These are phyloP conservation scores for Apamea epomidion DNA, from an alignment of 2,888 invertebrate species.

Conservation along the genomic window DNA sequence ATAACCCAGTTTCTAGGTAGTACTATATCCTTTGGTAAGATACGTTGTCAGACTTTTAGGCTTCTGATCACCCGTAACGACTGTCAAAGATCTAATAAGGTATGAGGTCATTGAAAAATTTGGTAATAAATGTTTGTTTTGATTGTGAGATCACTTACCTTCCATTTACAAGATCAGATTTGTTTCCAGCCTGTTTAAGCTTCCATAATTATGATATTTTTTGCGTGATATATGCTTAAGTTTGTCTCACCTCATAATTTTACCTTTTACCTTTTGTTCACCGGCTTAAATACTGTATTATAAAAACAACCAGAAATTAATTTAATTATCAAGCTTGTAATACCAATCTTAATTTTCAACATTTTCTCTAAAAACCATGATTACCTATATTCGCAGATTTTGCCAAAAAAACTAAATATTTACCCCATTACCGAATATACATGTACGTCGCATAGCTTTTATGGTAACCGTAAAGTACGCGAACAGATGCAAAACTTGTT, in stretches of 20 bases:
- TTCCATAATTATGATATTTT: background rate
- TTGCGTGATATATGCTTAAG: background rate
- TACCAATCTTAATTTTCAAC: too few relatives aligned
- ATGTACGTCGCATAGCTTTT: slow-evolving; percentile 29
- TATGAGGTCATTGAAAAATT: background rate
- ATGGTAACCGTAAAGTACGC: slow-evolving; percentile 46
- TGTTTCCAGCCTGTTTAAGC: background rate
- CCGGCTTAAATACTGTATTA: background rate
- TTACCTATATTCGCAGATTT: background rate
- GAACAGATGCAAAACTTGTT: slow-evolving; percentile 59
- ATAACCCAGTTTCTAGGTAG: too few relatives aligned
- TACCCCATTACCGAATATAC: background rate
- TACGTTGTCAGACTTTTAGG: too few relatives aligned
- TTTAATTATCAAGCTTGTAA: background rate
- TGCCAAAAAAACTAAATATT: background rate
- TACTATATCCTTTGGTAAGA: too few relatives aligned
- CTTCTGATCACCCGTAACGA: background rate
- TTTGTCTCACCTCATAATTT: background rate
- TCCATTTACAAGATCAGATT: background rate
- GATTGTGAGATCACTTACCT: background rate
- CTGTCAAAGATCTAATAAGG: background rate
- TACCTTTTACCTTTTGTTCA: background rate
- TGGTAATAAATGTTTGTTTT: background rate
- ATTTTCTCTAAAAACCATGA: background rate
- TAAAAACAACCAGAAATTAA: background rate